phyloP scores from a whole-genome alignment of 2,888 invertebrate species.

The Raillietiella orientalis region DNA sequence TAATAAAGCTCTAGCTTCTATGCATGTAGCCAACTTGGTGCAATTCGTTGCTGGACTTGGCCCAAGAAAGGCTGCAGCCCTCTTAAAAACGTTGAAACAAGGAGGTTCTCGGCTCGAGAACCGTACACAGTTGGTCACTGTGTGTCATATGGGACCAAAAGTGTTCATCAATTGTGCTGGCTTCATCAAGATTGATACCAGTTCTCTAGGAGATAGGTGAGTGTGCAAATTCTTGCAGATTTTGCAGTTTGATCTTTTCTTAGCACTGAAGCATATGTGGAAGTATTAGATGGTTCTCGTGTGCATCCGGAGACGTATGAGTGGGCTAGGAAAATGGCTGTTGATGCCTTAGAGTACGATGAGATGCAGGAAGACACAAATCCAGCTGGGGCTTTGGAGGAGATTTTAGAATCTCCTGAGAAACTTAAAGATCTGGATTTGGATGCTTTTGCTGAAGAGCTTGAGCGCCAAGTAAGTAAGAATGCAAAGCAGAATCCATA shows the following conservation, averaged over 20 bases:
- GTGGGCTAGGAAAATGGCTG: constrained; percentile 99
- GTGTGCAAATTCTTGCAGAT: constrained; percentile 4
- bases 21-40: constrained; percentile 53
- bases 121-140: constrained; percentile 71
- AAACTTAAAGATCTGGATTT: constrained; percentile 48
- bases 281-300: constrained; percentile 82
- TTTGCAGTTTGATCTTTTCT: background rate
- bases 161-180: constrained; percentile 97
- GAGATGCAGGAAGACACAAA: constrained; percentile 48
- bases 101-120: constrained; percentile 63
- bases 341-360: constrained; percentile 91
- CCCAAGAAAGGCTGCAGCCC: constrained; percentile 62
- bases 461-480: constrained; percentile 37
- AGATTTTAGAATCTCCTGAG: constrained; percentile 68
- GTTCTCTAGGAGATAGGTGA: constrained; percentile 49
- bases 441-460: constrained; percentile 90
- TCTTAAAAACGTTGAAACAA: constrained; percentile 23
- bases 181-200: constrained; percentile 93
- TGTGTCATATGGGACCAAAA: constrained; percentile 89
- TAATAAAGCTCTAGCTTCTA: constrained; percentile 61
- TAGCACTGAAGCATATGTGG: constrained; percentile 70
- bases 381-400: constrained; percentile 85
- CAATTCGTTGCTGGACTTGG: constrained; percentile 95
- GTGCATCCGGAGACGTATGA: constrained; percentile 99
- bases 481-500: too few relatives aligned